Base-by-base conservation (phyloP, 2,888 invertebrate species). In the Thalpophila matura region DNA sequence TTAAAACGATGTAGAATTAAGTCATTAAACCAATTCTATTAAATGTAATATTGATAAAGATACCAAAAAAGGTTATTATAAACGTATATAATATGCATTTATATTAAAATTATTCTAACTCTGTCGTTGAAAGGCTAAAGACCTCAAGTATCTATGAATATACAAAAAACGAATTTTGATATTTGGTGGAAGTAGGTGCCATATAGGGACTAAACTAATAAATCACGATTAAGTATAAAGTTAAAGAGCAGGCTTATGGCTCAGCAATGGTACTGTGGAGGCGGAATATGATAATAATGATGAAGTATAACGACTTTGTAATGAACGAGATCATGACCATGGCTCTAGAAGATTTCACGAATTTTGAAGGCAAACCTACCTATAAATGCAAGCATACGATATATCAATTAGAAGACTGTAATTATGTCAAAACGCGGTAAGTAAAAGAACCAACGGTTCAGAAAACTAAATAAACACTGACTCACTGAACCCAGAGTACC, bases 1-100 rank as follows among this genome's bases (percentile, higher is more conserved):
- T 42, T 56, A 56, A 74, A 72, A 37, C 43, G 51, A 67, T 42
- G 35, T 58, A 16, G 31, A 54, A 71, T 74, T 75, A 57, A 71
- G 59, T 49, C 58, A 59, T 66, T 66, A 74, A 62, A 63, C 31
- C 54, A 31, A 69, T 74, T 74, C 35, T 43, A 43, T 58, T 69
- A 37, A 54, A 63, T 50, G 12, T 54, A 37, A 50, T 45, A 57
- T 60, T 60, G 51, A 46, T 40, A 42, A 57, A 42, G 24, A 45
- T 61, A 38, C 27, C 7, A 29, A 46, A 55, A 37, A 18, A 27
- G 2, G 18, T 18, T 43, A 37, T 43, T 49, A 26, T 16, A 35
- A 38, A 40, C 29, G 49, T 62, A 22, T 40, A 54, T 29, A 1
- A 18, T 37, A 33, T 38, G 9, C 37, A 31, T 29, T 33, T 20